Evolutionary conservation across 1,140 invertebrate species (phyloP).

Genomic region (Drosophila teissieri): DNA sequence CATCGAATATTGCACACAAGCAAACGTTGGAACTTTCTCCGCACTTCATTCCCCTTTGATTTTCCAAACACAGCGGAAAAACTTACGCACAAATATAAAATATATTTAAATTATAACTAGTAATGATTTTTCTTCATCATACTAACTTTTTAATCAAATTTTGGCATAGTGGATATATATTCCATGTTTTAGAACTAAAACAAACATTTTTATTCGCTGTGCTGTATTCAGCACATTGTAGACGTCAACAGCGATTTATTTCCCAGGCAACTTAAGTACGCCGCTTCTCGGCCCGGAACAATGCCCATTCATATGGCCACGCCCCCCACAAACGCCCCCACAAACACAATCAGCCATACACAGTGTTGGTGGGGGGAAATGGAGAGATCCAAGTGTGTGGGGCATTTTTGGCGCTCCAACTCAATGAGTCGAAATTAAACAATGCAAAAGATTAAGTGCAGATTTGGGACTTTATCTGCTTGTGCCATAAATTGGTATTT

Average conservation of each 20-base stretch:
- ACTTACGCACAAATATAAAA: neutral
- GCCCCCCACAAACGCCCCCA: constrained; percentile 29
- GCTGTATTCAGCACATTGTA: constrained; percentile 45
- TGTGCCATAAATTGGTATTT: constrained; percentile 85
- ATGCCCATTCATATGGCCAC: constrained; percentile 53
- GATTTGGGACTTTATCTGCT: constrained; percentile 85
- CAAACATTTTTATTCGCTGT: constrained; percentile 1
- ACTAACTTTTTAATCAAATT: too few relatives aligned
- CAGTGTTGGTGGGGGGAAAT: neutral
- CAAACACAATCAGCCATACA: constrained; percentile 11
- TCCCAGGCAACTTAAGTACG: constrained; percentile 73
- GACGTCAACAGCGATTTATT: constrained; percentile 74
- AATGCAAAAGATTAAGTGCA: constrained; percentile 85
- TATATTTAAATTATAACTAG: too few relatives aligned
- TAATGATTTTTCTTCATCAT: too few relatives aligned
- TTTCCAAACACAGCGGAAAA: neutral
- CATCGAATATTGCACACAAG: constrained; percentile 75
- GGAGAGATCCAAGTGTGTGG: constrained; percentile 32
- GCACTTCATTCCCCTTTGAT: constrained; percentile 4
- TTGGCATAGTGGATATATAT: too few relatives aligned
- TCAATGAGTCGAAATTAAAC: constrained; percentile 85
- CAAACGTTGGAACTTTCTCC: constrained; percentile 5
- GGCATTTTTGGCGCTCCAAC: constrained; percentile 65
- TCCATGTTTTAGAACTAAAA: too few relatives aligned
- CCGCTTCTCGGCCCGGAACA: constrained; percentile 41